These are phyloP conservation scores for Ictalurus punctatus DNA, from an alignment of 2,113 vertebrate species.

Conservation along the genomic window DNA sequence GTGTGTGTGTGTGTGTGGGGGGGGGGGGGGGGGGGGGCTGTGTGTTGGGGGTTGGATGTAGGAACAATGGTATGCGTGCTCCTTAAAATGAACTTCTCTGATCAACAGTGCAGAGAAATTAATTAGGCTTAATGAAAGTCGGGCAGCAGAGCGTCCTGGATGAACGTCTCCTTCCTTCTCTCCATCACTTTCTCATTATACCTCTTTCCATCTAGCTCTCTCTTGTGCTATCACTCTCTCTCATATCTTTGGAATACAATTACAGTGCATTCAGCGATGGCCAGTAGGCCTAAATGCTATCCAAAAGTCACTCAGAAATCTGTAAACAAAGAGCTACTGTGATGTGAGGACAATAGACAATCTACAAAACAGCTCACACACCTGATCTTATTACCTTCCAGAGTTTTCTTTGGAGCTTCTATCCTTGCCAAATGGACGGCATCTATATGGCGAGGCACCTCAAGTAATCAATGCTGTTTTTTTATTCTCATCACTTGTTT, in stretches of 20 bases:
- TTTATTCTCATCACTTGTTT: constrained; percentile 1
- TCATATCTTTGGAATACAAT: constrained; percentile 35
- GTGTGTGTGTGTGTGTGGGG: constrained; percentile 25
- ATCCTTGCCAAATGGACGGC: neutral
- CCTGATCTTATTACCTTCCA: constrained; percentile 17
- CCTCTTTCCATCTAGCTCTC: constrained; percentile 6
- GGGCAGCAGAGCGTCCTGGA: constrained; percentile 41
- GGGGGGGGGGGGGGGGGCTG: constrained; percentile 9
- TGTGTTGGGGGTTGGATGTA: constrained; percentile 6
- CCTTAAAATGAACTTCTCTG: constrained; percentile 49
- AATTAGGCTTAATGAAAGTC: constrained; percentile 56
- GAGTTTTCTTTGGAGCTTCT: neutral
- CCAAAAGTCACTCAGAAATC: constrained; percentile 31
- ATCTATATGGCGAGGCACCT: constrained; percentile 15
- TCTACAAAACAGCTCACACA: constrained; percentile 1
- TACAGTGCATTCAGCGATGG: constrained; percentile 14
- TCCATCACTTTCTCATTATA: constrained; percentile 33
- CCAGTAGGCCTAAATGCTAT: constrained; percentile 38
- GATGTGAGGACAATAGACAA: neutral
- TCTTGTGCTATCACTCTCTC: constrained; percentile 8
- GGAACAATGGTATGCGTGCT: constrained; percentile 31
- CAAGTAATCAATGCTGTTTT: neutral
- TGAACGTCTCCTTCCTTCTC: constrained; percentile 38
- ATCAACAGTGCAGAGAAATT: constrained; percentile 52
- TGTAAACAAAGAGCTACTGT: constrained; percentile 37